Base-by-base conservation (phyloP, 2,888 invertebrate genomes). In the Tinea trinotella region DNA sequence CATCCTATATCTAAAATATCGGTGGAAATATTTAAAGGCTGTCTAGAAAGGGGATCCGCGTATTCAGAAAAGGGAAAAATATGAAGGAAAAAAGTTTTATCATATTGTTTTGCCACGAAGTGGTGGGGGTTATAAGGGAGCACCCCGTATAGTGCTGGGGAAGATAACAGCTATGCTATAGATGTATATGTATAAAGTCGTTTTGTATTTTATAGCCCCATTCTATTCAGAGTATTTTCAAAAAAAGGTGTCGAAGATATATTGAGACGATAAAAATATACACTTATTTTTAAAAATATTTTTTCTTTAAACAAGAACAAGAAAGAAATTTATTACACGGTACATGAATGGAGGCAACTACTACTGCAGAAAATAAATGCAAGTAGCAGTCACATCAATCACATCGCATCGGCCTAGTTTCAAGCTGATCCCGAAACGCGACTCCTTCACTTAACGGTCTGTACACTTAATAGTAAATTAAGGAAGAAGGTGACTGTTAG, bases 101-200 rank as follows among this genome's bases (percentile, higher is more conserved):
- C 84, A 85, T 84, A 85, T 85, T 85, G 84, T 85, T 84, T 85
- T 83, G 81, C 82, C 76, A 72, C 79, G 75, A 74, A 74, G 74
- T 70, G 75, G 67, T 63, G 67, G 67, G 66, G 65, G 36, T 24
- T 15, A 17, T 9, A 63, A 62, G 62, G 62, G 62, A 72, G 73
- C 70, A 69, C 64, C 65, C 68, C 71, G 73, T 79, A 76, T 80
- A 82, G 80, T 80, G 79, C 71, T 62, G 40, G 40, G 40, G 40
- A 15, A 40, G 40, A 40, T 40, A 48, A 48, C 20, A 17, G 19
- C 20, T 48, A 10, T 7, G 74, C 68, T 74, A 71, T 70, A 62
- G 66, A 70, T 70, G 69, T 76, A 74, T 68, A 71, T 68, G 67
- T 60, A 58, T 58, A 40, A 40, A 40, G 40, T 40, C 13, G 24